phyloP scores from a whole-genome alignment of 2,797 vertebrate genomes.

The Enteromius fasciolatus region DNA sequence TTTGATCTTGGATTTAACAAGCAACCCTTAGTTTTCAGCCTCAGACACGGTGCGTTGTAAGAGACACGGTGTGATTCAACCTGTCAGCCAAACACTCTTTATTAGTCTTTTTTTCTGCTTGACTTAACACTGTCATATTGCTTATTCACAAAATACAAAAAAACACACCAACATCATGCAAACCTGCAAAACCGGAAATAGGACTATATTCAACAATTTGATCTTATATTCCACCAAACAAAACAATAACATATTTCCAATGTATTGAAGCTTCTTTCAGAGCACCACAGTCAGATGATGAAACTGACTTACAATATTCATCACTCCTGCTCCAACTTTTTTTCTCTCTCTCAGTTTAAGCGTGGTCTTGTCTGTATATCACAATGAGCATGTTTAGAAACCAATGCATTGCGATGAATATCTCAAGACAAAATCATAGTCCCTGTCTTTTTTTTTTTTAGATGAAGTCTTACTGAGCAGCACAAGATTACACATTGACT shows the following conservation, averaged over 20 bases:
- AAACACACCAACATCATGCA: background rate
- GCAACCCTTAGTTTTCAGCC: constrained; percentile 23
- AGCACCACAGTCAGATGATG: background rate
- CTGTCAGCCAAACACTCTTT: constrained; percentile 3
- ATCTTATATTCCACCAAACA: background rate
- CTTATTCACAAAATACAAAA: background rate
- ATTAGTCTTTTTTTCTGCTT: background rate
- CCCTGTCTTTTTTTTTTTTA: background rate
- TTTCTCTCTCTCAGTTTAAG: background rate
- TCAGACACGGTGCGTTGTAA: constrained; percentile 10
- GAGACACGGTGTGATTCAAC: constrained; percentile 3
- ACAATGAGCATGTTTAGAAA: background rate
- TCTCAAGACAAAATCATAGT: background rate
- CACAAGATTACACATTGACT: constrained; percentile 4
- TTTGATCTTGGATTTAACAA: constrained; percentile 34
- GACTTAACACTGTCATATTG: background rate
- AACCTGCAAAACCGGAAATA: background rate
- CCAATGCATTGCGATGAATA: background rate
- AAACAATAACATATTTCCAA: background rate
- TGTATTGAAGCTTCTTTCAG: background rate
- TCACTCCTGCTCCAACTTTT: background rate
- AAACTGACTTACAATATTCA: background rate
- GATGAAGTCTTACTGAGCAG: background rate
- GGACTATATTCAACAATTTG: background rate
- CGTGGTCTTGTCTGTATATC: background rate